Conservation (phyloP, 2,888 invertebrate genomes). For the Eledone cirrhosa region DNA sequence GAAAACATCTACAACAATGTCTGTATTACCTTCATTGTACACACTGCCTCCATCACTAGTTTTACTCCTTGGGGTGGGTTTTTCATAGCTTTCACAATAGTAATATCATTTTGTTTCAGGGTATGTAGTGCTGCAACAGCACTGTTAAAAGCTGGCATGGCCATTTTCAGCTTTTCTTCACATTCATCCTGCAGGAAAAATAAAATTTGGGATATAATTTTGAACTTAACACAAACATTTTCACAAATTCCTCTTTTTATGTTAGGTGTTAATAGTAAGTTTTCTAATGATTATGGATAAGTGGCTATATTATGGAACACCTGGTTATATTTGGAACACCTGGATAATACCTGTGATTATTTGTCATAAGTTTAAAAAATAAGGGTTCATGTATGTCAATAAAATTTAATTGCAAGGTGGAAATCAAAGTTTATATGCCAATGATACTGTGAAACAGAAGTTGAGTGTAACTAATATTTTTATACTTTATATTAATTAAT, state of each 20-base stretch:
- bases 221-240: background rate
- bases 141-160: constrained; percentile 66
- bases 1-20: too few species aligned
- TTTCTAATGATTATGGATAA: background rate
- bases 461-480: too few species aligned
- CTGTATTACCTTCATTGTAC: constrained; percentile 61
- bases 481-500: too few species aligned
- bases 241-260: too few species aligned
- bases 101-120: constrained; percentile 66
- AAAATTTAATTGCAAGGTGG: too few species aligned
- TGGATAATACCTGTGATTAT: too few species aligned
- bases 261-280: background rate
- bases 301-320: too few species aligned
- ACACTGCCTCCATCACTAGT: constrained; percentile 66
- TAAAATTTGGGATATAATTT: background rate
- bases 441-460: too few species aligned
- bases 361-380: too few species aligned
- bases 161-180: constrained; percentile 63
- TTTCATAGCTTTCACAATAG: constrained; percentile 63
- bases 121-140: constrained; percentile 65
- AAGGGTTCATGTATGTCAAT: too few species aligned
- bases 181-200: constrained; percentile 60
- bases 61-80: constrained; percentile 65
- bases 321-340: too few species aligned
- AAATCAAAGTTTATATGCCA: too few species aligned